Percentiles rank a stretch among this genome's conserved stretches.
Conservation (phyloP, 2,797 vertebrate species). For the Mormyrops attenuatus region DNA sequence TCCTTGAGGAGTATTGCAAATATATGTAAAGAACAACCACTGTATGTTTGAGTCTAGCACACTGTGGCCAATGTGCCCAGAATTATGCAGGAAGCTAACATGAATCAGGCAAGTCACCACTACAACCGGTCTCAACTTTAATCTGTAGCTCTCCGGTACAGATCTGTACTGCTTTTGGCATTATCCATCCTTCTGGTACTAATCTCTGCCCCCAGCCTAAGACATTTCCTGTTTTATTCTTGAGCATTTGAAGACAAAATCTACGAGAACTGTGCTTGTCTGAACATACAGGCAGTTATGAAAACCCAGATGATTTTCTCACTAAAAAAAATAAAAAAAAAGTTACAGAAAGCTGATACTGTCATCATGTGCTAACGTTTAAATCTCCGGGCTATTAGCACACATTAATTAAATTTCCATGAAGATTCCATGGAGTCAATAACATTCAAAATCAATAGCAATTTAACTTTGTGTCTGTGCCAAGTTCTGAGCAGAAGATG, state of each 20-base stretch:
- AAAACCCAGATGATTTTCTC: not conserved
- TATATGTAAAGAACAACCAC: not conserved
- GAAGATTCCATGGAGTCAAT: not conserved
- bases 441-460: not conserved
- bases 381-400: not conserved
- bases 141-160: not conserved
- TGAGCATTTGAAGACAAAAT: slow-evolving; percentile 1
- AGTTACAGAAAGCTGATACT: not conserved
- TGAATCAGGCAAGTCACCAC: not conserved
- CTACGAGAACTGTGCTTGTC: not conserved
- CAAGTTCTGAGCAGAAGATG: not conserved
- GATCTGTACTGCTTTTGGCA: not conserved
- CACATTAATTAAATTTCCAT: not conserved
- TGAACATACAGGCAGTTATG: not conserved
- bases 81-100: not conserved
- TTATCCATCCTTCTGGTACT: not conserved
- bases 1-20: not conserved
- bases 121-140: not conserved
- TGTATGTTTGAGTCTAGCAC: not conserved
- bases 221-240: slow-evolving; percentile 6
- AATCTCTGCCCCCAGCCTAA: not conserved
- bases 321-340: not conserved
- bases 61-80: not conserved
- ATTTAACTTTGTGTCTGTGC: not conserved
- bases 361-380: not conserved